Evolutionary conservation across 2,888 invertebrate species (phyloP), one percentile per base, ranked within the genome.

Genomic region (Pterostichus niger): DNA sequence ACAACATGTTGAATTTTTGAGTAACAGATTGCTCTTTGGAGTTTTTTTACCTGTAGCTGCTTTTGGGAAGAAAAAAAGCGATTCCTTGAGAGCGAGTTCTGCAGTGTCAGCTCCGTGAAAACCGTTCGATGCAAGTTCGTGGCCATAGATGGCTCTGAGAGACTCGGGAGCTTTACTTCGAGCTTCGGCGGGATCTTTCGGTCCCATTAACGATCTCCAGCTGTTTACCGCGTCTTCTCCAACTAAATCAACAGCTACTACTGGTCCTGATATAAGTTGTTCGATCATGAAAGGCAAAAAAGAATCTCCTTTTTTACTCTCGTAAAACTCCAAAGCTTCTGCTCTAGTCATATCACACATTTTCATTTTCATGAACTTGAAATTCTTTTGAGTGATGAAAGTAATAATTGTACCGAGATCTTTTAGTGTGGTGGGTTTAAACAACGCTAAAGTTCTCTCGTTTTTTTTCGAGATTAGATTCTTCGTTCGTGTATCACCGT

Each of bases 321-420:
- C 90, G 86, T 94, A 94, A 84, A 97, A 93, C 84, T 92, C 90
- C 85, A 92, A 90, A 0, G 95, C 92, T 88, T 95, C 93, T 54
- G 94, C 93, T 61, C 92, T 89, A 9, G 92, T 92, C 11, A 98
- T 90, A 49, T 90, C 90, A 5, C 94, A 92, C 94, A 96, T 96
- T 87, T 94, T 93, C 86, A 96, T 92, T 87, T 94, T 94, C 35
- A 93, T 92, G 68, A 97, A 87, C 73, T 85, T 84, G 61, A 76
- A 82, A 44, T 92, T 92, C 87, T 92, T 90, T 3, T 93, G 91
- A 86, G 93, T 90, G 11, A 98, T 92, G 31, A 92, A 89, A 76
- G 92, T 93, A 0, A 98, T 87, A 81, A 98, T 94, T 87, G 94
- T 93, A 0, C 97, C 97, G 85, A 95, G 91, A 87, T 93, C 92